phyloP scores from a whole-genome alignment of 2,797 vertebrate genomes.

The Tarsius wallacei region DNA sequence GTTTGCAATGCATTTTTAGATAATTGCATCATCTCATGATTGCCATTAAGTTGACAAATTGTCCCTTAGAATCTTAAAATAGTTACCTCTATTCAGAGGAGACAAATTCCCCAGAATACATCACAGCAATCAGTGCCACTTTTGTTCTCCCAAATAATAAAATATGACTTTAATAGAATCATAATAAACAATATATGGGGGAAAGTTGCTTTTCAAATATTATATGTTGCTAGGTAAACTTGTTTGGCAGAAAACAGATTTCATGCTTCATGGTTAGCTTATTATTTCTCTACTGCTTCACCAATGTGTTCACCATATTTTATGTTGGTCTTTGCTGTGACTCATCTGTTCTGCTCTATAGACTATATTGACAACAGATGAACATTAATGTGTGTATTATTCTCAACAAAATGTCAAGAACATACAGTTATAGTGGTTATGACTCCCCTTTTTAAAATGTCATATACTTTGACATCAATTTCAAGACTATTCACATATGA shows the following conservation, averaged over 20 bases:
- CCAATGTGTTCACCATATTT: conserved; percentile 80
- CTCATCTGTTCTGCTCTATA: conserved; percentile 57
- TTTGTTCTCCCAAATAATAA: conserved; percentile 30
- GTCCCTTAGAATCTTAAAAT: conserved; percentile 34
- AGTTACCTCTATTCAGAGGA: not conserved
- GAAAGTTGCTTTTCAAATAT: conserved; percentile 4
- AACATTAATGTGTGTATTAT: conserved; percentile 40
- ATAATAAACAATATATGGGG: not conserved
- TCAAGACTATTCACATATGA: conserved; percentile 19
- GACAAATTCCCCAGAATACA: not conserved
- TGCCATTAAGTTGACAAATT: conserved; percentile 56
- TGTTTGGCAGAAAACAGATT: conserved; percentile 79
- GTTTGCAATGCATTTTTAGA: conserved; percentile 30
- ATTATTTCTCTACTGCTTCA: conserved; percentile 70
- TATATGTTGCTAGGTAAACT: conserved; percentile 12
- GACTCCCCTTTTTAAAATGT: conserved; percentile 34
- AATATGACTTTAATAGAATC: not conserved
- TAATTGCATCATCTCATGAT: conserved; percentile 43
- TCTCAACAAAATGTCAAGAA: conserved; percentile 66
- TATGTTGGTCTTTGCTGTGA: not conserved
- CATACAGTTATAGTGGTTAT: conserved; percentile 21
- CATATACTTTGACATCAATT: conserved; percentile 8
- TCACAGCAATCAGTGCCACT: not conserved
- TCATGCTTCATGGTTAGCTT: conserved; percentile 74
- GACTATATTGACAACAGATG: conserved; percentile 62